These are phyloP conservation scores for Dinomys branickii DNA, from an alignment of 2,113 vertebrate species.

Conservation along the genomic window DNA sequence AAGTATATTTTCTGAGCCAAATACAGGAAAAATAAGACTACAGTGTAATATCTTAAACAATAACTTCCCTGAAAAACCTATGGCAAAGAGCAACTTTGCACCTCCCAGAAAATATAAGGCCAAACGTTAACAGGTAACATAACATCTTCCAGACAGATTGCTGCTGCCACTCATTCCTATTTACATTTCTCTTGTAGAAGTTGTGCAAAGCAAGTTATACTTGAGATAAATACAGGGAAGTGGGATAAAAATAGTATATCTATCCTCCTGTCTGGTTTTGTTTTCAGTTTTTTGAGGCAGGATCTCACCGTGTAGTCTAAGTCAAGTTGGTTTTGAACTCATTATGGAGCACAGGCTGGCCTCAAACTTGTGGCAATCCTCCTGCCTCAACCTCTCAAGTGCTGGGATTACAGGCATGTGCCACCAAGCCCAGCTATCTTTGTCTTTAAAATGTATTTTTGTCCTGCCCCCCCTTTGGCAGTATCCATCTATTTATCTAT, in stretches of 20 bases:
- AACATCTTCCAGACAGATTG: not conserved
- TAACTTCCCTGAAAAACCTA: constrained; percentile 1
- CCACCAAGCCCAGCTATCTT: not conserved
- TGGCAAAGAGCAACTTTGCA: not conserved
- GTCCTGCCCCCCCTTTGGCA: not conserved
- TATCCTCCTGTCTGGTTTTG: not conserved
- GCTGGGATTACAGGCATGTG: not conserved
- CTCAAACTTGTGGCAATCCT: not conserved
- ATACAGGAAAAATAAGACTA: not conserved
- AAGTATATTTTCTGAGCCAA: not conserved
- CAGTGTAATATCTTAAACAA: not conserved
- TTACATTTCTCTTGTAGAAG: not conserved
- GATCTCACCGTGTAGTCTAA: not conserved
- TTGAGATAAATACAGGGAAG: not conserved
- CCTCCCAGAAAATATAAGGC: not conserved
- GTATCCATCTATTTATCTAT: too few relatives aligned
- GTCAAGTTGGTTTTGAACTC: not conserved
- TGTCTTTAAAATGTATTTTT: not conserved
- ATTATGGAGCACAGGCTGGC: not conserved
- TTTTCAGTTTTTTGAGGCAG: not conserved
- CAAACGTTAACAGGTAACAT: not conserved
- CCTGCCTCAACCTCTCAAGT: not conserved
- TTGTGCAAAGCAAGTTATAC: not conserved
- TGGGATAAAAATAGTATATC: not conserved
- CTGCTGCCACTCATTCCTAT: not conserved